Evolutionary conservation across 2,113 vertebrate genomes (phyloP).

Genomic region (Cyrtonyx montezumae): DNA sequence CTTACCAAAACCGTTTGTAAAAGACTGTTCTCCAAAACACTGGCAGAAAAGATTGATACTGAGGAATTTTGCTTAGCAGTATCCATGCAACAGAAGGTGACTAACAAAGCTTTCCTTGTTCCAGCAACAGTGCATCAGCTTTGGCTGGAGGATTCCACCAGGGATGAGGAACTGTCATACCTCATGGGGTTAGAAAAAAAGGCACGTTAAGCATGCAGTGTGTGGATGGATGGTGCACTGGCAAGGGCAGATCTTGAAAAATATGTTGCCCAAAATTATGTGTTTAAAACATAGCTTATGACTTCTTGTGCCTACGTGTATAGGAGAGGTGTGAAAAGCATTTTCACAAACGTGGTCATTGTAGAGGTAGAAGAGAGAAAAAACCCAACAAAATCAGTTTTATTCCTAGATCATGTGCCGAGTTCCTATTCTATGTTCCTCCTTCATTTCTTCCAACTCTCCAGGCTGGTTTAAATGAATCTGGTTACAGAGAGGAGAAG

Average conservation of each 20-base stretch:
- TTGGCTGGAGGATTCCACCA: neutral
- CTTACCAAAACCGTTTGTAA: neutral
- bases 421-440: neutral
- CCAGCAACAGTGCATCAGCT: neutral
- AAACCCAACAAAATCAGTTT: neutral
- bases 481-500: neutral
- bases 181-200: neutral
- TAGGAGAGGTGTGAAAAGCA: neutral
- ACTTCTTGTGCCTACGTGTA: neutral
- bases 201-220: neutral
- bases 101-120: neutral
- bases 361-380: neutral
- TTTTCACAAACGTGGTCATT: neutral
- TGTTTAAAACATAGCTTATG: neutral
- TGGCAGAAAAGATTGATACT: neutral
- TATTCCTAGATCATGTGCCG: neutral
- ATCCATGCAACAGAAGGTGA: neutral
- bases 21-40: neutral
- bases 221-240: neutral
- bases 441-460: neutral
- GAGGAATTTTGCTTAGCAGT: neutral
- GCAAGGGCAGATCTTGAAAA: neutral
- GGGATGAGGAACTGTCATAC: neutral
- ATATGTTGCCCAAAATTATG: neutral
- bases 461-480: neutral